Percentiles rank a stretch among this genome's conserved stretches.
phyloP scores from a whole-genome alignment of 1,140 invertebrate species.

The Drosophila ogumai region DNA sequence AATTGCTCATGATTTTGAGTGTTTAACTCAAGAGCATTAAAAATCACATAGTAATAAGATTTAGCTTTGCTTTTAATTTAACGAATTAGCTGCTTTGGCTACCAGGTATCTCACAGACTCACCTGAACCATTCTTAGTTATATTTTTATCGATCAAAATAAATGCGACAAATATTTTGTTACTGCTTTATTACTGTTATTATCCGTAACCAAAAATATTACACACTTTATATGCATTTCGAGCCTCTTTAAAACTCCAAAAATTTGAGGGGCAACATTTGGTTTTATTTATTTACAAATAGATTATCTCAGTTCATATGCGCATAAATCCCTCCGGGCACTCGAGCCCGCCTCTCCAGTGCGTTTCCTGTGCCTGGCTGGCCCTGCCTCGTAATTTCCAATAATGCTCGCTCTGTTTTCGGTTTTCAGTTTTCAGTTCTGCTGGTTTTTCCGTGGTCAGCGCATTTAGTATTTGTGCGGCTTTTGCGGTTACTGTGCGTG shows the following conservation, averaged over 20 bases:
- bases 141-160: background rate
- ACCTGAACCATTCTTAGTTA: too few relatives aligned
- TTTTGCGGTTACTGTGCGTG: slow-evolving; percentile 58
- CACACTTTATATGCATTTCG: background rate
- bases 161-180: background rate
- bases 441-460: slow-evolving; percentile 33
- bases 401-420: slow-evolving; percentile 20
- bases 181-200: background rate
- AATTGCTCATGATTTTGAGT: background rate
- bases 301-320: slow-evolving; percentile 30
- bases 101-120: background rate
- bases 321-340: slow-evolving; percentile 20
- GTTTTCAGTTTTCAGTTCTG: slow-evolving; percentile 21
- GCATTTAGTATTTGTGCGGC: slow-evolving; percentile 58
- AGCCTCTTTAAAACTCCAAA: background rate
- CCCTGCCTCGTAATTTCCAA: slow-evolving; percentile 45
- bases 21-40: background rate
- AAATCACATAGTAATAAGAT: background rate
- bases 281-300: slow-evolving; percentile 30
- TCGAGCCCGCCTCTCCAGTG: background rate
- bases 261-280: background rate
- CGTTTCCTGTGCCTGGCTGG: slow-evolving; percentile 8
- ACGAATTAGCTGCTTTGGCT: background rate
- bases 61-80: too few relatives aligned
- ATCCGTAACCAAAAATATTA: background rate